Conservation (phyloP, 2,113 vertebrate genomes). For the Globicephala melas region DNA sequence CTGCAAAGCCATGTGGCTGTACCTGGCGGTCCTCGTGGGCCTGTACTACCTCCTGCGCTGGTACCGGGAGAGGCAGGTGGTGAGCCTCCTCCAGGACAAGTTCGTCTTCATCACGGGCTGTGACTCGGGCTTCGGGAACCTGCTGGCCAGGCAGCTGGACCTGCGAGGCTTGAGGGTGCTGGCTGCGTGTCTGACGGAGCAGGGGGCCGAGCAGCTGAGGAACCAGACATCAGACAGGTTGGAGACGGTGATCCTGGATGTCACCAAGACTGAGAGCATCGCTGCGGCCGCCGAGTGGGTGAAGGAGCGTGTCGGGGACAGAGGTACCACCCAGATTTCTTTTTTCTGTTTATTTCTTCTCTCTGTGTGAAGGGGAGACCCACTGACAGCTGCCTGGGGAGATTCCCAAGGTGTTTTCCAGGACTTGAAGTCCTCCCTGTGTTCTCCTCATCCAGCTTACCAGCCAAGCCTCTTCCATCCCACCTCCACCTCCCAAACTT, state of each 20-base stretch:
- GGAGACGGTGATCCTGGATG: slow-evolving; percentile 40
- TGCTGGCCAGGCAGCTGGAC: slow-evolving; percentile 86
- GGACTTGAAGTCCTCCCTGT: not conserved
- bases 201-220: slow-evolving; percentile 76
- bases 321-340: not conserved
- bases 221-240: slow-evolving; percentile 74
- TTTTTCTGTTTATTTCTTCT: not conserved
- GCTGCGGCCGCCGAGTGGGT: slow-evolving; percentile 10
- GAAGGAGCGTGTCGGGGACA: not conserved
- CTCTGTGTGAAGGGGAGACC: not conserved
- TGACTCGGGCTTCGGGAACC: slow-evolving; percentile 88
- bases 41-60: slow-evolving; percentile 55
- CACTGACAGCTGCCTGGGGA: no score
- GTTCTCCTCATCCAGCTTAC: not conserved
- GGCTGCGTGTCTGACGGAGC: slow-evolving; percentile 83
- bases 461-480: not conserved
- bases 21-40: not conserved
- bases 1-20: not conserved
- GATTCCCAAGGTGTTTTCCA: not conserved
- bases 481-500: accelerated
- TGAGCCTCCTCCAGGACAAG: slow-evolving; percentile 72
- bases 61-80: slow-evolving; percentile 48
- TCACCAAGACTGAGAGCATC: slow-evolving; percentile 35
- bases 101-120: slow-evolving; percentile 89
- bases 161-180: slow-evolving; percentile 82